Conservation (phyloP, 2,797 vertebrate species). For the Gila robusta region DNA sequence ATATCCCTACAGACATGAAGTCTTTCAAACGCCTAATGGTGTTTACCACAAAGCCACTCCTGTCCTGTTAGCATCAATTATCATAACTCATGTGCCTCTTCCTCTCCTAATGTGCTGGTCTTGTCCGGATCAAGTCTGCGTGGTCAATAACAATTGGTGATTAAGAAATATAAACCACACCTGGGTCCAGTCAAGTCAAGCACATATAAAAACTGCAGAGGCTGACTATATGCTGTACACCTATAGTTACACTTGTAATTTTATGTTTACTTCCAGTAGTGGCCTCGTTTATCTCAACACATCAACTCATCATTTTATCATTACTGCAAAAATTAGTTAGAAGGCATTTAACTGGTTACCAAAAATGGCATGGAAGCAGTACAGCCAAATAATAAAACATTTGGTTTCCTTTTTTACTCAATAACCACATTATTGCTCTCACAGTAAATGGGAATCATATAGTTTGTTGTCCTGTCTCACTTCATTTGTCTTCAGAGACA, state of each 20-base stretch:
- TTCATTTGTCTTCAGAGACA: neutral
- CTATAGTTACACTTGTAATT: neutral
- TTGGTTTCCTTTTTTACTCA: neutral
- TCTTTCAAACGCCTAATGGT: slow-evolving; percentile 22
- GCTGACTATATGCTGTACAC: neutral
- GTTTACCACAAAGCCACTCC: slow-evolving; percentile 18
- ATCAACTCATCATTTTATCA: neutral
- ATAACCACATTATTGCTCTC: neutral
- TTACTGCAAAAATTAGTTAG: neutral
- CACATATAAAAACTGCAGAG: neutral
- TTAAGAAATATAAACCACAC: neutral
- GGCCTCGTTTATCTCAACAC: neutral
- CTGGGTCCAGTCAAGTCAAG: neutral
- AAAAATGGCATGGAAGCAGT: neutral
- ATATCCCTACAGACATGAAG: neutral
- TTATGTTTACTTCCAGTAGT: neutral
- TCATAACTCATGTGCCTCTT: slow-evolving; percentile 1
- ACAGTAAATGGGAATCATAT: neutral
- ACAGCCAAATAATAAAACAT: neutral
- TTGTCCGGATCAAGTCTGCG: neutral
- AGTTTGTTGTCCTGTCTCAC: neutral
- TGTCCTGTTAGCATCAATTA: slow-evolving; percentile 26
- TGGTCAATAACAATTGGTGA: neutral
- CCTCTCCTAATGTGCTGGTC: neutral
- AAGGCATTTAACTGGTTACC: neutral